Conservation (phyloP, 2,797 vertebrate genomes). For the Lophius americanus region DNA sequence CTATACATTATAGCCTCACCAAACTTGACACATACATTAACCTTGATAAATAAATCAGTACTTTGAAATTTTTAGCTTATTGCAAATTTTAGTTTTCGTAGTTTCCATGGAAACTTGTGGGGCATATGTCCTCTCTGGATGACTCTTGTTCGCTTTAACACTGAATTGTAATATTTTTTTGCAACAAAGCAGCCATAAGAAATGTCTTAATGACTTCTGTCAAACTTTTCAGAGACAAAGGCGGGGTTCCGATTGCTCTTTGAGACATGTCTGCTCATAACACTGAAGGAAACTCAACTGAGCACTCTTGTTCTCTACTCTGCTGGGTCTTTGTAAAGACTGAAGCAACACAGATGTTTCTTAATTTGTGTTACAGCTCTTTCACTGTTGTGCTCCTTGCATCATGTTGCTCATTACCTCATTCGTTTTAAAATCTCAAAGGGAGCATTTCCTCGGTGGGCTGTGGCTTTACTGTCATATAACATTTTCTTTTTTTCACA, state of each 20-base stretch:
- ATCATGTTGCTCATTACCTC: slow-evolving; percentile 32
- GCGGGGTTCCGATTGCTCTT: background rate
- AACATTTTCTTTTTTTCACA: slow-evolving; percentile 8
- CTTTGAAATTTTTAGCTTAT: no score
- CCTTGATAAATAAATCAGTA: no score
- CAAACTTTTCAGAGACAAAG: slow-evolving; percentile 7
- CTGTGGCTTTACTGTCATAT: slow-evolving; percentile 3
- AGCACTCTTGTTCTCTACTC: slow-evolving; percentile 27
- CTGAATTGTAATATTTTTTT: background rate
- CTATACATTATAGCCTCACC: no score
- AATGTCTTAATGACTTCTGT: slow-evolving; percentile 5
- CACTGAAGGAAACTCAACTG: background rate
- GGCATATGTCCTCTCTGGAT: no score
- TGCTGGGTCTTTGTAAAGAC: slow-evolving; percentile 38
- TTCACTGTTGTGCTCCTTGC: slow-evolving; percentile 39
- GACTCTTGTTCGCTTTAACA: background rate
- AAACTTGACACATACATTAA: no score
- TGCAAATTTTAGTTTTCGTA: no score
- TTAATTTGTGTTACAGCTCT: slow-evolving; percentile 16
- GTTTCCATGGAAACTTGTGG: no score
- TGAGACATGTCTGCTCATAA: background rate
- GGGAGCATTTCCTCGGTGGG: slow-evolving; percentile 10
- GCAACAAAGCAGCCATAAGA: background rate
- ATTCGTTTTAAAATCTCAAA: slow-evolving; percentile 8
- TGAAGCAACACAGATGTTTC: slow-evolving; percentile 53